Evolutionary conservation across 1,140 invertebrate species (phyloP).

Genomic region (Leptestheria dahalacensis): DNA sequence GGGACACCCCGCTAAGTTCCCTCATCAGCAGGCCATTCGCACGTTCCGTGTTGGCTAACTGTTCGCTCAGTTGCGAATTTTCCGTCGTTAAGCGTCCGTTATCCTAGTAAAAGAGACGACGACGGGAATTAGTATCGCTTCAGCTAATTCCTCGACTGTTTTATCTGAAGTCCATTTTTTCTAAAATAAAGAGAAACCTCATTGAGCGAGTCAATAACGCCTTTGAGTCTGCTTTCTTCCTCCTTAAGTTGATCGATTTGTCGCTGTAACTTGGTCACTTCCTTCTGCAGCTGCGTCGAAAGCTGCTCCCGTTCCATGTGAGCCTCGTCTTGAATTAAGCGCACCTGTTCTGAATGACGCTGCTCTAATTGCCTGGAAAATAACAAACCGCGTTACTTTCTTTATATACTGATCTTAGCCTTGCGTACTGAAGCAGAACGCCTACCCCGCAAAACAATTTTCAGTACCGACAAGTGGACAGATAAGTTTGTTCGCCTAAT

Average conservation of each 20-base stretch:
- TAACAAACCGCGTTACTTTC: no score
- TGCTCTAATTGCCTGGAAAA: constrained; percentile 48
- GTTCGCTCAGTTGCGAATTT: constrained; percentile 40
- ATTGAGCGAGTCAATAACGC: constrained; percentile 34
- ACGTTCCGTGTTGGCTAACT: constrained; percentile 32
- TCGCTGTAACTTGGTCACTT: constrained; percentile 17
- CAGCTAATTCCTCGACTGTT: no score
- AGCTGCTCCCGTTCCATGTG: constrained; percentile 52
- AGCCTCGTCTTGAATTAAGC: constrained; percentile 47
- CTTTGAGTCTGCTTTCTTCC: constrained; percentile 38
- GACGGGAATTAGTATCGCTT: neutral
- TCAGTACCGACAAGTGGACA: no score
- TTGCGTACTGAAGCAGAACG: no score
- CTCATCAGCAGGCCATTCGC: constrained; percentile 28
- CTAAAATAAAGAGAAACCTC: constrained; percentile 19
- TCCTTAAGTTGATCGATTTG: constrained; percentile 23
- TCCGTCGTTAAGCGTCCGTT: constrained; percentile 45
- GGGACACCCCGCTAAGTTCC: constrained; percentile 33
- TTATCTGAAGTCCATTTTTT: no score
- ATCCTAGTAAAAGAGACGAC: constrained; percentile 29
- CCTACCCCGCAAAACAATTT: no score
- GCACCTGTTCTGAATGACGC: constrained; percentile 53
- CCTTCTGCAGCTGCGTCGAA: constrained; percentile 25
- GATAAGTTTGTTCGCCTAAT: no score
- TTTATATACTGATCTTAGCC: no score